Conservation (phyloP, 2,113 vertebrate species). For the Phaethon lepturus region DNA sequence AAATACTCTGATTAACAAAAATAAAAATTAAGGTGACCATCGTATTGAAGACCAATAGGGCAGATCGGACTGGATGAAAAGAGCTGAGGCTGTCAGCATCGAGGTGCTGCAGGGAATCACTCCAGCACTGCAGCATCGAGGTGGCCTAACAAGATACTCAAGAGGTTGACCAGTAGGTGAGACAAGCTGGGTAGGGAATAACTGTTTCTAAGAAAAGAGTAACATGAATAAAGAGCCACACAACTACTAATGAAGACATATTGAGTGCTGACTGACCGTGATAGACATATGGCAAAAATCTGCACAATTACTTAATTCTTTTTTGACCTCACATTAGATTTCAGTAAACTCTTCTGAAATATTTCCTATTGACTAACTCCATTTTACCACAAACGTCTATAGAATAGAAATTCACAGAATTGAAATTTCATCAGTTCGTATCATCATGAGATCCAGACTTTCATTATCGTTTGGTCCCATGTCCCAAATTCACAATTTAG, state of each 20-base stretch:
- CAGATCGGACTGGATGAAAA: background rate
- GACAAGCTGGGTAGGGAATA: background rate
- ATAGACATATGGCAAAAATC: rapidly evolving
- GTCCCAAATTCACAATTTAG: background rate
- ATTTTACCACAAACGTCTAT: background rate
- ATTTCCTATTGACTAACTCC: background rate
- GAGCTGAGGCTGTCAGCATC: background rate
- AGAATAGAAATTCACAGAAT: background rate
- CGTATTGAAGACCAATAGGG: background rate
- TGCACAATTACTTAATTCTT: background rate
- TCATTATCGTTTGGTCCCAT: background rate
- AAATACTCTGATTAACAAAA: background rate
- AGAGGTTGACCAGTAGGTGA: background rate
- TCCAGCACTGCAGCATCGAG: rapidly evolving
- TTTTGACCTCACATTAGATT: background rate
- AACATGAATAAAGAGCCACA: background rate
- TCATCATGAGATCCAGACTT: background rate
- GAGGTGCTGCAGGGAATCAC: background rate
- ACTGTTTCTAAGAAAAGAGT: background rate
- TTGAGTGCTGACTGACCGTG: too few species aligned
- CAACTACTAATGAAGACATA: background rate
- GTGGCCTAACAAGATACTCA: background rate
- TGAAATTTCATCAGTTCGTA: background rate
- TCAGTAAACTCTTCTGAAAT: background rate
- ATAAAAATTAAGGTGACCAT: background rate